Evolutionary conservation across 2,888 invertebrate genomes (phyloP).

Genomic region (Leistus spinibarbis): DNA sequence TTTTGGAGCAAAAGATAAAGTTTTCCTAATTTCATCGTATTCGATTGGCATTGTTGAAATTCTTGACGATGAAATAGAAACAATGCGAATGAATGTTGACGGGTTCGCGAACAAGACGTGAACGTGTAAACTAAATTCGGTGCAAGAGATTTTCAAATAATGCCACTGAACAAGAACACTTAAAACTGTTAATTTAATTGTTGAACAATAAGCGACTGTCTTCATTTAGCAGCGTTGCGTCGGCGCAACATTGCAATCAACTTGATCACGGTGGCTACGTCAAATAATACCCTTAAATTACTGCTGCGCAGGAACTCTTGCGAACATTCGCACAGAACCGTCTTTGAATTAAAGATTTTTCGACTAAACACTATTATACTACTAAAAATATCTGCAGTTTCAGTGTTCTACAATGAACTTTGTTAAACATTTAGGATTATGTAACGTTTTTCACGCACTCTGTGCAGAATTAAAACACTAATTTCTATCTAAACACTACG

Average conservation of each 20-base stretch:
- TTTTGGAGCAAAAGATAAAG: background rate
- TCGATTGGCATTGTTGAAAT: background rate
- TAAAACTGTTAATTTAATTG: slow-evolving; percentile 2
- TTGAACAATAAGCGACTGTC: slow-evolving; percentile 2
- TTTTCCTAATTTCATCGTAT: too few relatives aligned
- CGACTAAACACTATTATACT: too few relatives aligned
- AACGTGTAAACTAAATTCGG: background rate
- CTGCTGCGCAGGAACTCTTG: background rate
- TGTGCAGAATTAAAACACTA: too few relatives aligned
- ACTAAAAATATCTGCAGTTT: too few relatives aligned
- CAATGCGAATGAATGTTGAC: background rate
- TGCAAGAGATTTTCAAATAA: background rate
- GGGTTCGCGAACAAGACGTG: background rate
- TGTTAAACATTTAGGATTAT: too few relatives aligned
- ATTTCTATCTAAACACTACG: too few relatives aligned
- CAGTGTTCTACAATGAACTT: too few relatives aligned
- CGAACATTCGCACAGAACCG: background rate
- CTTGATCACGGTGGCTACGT: slow-evolving; percentile 6
- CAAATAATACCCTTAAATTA: slow-evolving; percentile 22
- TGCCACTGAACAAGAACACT: background rate
- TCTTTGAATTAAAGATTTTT: too few relatives aligned
- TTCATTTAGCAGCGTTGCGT: background rate
- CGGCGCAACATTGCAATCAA: slow-evolving; percentile 14
- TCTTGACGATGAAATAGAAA: background rate
- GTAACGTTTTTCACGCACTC: too few relatives aligned